phyloP scores from a whole-genome alignment of 1,140 invertebrate species.

The Babylonia areolata region DNA sequence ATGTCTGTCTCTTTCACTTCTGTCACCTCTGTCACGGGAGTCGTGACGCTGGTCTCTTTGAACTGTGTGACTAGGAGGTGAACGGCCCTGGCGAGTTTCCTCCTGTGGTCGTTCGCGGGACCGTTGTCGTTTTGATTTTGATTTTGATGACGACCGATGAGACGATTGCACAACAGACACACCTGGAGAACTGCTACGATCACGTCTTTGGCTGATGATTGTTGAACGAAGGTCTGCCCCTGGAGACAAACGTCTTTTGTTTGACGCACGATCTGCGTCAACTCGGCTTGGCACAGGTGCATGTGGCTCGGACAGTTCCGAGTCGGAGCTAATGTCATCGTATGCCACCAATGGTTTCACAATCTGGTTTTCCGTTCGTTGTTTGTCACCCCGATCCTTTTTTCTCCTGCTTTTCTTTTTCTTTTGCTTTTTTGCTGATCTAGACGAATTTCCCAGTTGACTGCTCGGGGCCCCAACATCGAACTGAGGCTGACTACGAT shows the following conservation, averaged over 20 bases:
- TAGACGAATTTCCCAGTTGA: conserved; percentile 6
- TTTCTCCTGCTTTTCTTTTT: conserved; percentile 51
- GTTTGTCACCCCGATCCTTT: conserved; percentile 59
- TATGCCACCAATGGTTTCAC: conserved; percentile 68
- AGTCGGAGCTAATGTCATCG: conserved; percentile 70
- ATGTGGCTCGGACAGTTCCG: conserved; percentile 26
- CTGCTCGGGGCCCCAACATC: conserved; percentile 19
- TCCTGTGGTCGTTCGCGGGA: conserved; percentile 12
- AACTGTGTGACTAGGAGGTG: neutral
- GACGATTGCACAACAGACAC: conserved; percentile 15
- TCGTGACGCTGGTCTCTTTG: conserved; percentile 11
- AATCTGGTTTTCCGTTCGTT: conserved; percentile 18
- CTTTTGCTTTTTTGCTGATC: conserved; percentile 43
- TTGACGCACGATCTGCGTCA: conserved; percentile 23
- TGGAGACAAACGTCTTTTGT: conserved; percentile 30
- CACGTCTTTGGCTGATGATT: conserved; percentile 1
- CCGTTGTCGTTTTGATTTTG: conserved; percentile 29
- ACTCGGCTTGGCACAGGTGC: conserved; percentile 16
- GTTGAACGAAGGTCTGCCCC: conserved; percentile 27
- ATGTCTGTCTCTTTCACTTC: too few relatives aligned
- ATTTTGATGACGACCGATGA: conserved; percentile 29
- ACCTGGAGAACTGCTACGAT: conserved; percentile 35
- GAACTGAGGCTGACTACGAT: conserved; percentile 11
- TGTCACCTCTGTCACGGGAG: conserved; percentile 1
- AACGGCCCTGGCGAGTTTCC: neutral